These are phyloP conservation scores for Larimichthys crocea DNA, from an alignment of 2,113 vertebrate species.

Conservation along the genomic window DNA sequence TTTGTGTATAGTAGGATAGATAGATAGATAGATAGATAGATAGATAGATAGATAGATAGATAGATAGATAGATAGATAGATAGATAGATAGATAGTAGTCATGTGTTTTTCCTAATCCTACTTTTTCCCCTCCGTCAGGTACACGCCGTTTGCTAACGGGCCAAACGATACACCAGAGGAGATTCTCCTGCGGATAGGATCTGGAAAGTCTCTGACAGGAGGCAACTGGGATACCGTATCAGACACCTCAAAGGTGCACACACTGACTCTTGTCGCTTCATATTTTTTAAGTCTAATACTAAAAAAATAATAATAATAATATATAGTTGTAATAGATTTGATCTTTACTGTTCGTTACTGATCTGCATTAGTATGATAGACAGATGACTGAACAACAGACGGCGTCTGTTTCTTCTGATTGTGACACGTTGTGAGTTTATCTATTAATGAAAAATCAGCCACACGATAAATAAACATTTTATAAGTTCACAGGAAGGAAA, in stretches of 20 bases:
- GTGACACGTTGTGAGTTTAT: background rate
- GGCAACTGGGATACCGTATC: slow-evolving; percentile 98
- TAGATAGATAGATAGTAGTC: too few relatives aligned
- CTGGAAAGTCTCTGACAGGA: slow-evolving; percentile 94
- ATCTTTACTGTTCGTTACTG: background rate
- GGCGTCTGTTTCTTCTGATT: background rate
- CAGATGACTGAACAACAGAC: background rate
- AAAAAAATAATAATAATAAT: too few relatives aligned
- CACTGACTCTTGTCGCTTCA: background rate
- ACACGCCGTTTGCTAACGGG: slow-evolving; percentile 96
- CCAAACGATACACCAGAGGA: slow-evolving; percentile 98
- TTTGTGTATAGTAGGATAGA: too few relatives aligned
- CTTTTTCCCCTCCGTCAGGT: slow-evolving; percentile 79
- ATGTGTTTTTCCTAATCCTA: background rate
- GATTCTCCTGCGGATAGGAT: slow-evolving; percentile 95
- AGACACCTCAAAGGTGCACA: slow-evolving; percentile 92
- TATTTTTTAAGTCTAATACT: background rate
- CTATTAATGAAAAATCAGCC: background rate
- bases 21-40: too few relatives aligned
- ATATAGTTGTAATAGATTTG: background rate
- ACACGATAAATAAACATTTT: background rate
- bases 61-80: too few relatives aligned
- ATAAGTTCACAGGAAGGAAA: background rate
- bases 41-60: too few relatives aligned
- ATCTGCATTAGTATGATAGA: background rate